Evolutionary conservation across 2,113 vertebrate species (phyloP), one percentile per base, ranked within the genome.

Genomic region (Heterotilapia buettikoferi): DNA sequence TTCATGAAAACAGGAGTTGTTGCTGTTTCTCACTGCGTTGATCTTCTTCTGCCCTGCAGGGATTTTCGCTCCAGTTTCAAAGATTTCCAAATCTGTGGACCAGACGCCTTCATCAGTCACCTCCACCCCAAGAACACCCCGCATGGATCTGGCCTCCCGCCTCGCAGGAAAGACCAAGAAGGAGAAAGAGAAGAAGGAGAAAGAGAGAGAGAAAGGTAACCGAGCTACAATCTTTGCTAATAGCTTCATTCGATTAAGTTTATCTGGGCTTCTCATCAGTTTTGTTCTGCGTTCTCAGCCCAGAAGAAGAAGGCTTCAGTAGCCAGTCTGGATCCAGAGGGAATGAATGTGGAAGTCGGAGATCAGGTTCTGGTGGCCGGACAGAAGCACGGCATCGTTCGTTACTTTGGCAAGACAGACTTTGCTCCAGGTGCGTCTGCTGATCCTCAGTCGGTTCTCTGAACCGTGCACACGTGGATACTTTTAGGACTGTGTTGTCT

Each of bases 391-490:
- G 98, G 98, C 16, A 89, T 95, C 3, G 96, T 98, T 6, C 97
- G 97, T 33, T 98, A 97, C 94, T 98, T 97, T 1, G 98, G 98
- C 6, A 98, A 98, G 85, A 98, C 98, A 1, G 98, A 98, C 94
- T 98, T 98, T 82, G 98, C 98, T 83, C 98, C 98, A 92, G 98
- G 98, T 98, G 29, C 10, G 84, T 81, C 10, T 52, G 61, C 52
- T 3, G 31, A 10, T 47, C 31, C 12, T 26, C 52, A 8, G 38
- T 7, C 6, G 2, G 3, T 11, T 43, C n/a, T 68, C 63, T 68
- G 33, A 40, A 13, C 33, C 24, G 3, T 21, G n/a, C 7, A 6
- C 19, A 43, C 0, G 13, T 1, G 19, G 31, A 18, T 3, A 6
- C 29, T 33, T 61, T 10, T 10, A 33, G 8, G 56, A 26, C 13